Percentiles rank a stretch among this genome's conserved stretches.
phyloP scores from a whole-genome alignment of 2,888 invertebrate species.

The Leptothorax acervorum region DNA sequence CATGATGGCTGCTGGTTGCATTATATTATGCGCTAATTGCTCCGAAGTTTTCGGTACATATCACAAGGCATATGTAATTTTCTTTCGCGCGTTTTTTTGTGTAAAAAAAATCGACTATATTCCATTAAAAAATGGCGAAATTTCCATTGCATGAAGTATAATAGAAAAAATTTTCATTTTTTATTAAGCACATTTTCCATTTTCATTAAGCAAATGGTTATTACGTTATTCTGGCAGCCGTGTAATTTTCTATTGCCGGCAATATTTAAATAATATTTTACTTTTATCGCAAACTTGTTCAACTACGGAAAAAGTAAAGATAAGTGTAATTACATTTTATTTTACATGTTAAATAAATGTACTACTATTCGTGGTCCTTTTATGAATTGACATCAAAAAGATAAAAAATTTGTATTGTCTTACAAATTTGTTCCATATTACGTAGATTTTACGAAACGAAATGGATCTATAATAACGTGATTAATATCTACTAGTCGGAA shows the following conservation, averaged over 20 bases:
- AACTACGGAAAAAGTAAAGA: background rate
- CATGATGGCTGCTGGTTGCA: slow-evolving; percentile 18
- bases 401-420: background rate
- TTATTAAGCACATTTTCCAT: background rate
- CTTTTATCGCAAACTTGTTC: background rate
- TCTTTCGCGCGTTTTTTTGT: background rate
- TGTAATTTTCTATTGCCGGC: background rate
- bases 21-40: slow-evolving; percentile 47
- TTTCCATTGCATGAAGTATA: background rate
- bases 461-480: slow-evolving; percentile 52
- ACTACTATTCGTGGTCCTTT: background rate
- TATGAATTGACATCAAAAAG: background rate
- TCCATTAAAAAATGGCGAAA: background rate
- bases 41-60: background rate
- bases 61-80: slow-evolving; percentile 9
- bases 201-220: slow-evolving; percentile 5
- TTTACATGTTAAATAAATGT: background rate
- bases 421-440: background rate
- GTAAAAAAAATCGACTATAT: background rate
- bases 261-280: slow-evolving; percentile 31
- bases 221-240: background rate
- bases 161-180: background rate
- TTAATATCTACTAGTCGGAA: slow-evolving; percentile 56
- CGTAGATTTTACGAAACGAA: slow-evolving; percentile 9
- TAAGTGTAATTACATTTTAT: background rate